A percentile compares a stretch with the other conserved stretches of the same genome.
Conservation (phyloP, 30 jellyfish, hydroid and myxozoan species). For the Calvadosia cruxmelitensis region DNA sequence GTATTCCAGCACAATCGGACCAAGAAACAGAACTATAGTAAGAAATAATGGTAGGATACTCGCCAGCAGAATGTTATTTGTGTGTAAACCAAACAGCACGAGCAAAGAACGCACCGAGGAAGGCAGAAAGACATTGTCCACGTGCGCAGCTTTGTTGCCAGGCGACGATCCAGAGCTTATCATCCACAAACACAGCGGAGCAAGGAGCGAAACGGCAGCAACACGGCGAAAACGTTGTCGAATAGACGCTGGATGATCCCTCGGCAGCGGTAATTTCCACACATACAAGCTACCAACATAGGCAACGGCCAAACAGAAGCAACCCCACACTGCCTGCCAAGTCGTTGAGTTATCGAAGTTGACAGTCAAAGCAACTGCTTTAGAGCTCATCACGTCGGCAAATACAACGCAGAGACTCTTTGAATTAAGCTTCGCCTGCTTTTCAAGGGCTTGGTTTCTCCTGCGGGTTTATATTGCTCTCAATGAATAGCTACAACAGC, state of each 20-base stretch:
- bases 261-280: conserved; percentile 40
- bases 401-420: too few relatives aligned
- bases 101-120: background rate
- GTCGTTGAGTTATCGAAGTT: conserved; percentile 7
- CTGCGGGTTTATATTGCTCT: too few relatives aligned
- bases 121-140: background rate
- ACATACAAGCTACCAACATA: conserved; percentile 72
- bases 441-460: too few relatives aligned
- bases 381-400: too few relatives aligned
- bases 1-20: conserved; percentile 46
- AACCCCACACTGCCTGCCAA: conserved; percentile 10
- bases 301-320: conserved; percentile 26
- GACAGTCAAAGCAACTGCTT: background rate
- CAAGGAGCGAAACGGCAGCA: conserved; percentile 38
- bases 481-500: too few relatives aligned
- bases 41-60: conserved; percentile 42
- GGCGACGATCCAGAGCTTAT: conserved; percentile 11
- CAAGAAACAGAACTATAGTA: conserved; percentile 63
- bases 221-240: conserved; percentile 57
- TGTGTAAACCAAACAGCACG: conserved; percentile 58
- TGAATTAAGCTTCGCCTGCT: too few relatives aligned
- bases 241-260: conserved; percentile 85
- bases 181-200: conserved; percentile 37
- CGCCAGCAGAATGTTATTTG: conserved; percentile 24
- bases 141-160: background rate